Evolutionary conservation across 2,888 invertebrate genomes (phyloP).

Genomic region (Xanthia togata): DNA sequence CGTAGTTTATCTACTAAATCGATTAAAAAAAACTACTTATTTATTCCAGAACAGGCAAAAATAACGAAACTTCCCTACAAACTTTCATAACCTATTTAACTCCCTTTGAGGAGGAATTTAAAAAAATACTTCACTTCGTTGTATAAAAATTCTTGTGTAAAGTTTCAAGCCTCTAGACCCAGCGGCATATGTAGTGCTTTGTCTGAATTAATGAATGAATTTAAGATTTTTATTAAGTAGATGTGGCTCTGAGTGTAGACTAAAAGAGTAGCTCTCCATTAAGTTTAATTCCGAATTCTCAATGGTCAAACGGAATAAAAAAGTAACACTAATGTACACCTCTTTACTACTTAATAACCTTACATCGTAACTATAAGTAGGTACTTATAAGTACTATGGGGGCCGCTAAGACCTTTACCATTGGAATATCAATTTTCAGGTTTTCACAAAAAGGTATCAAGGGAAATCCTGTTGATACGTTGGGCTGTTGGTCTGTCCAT

Average conservation of each 20-base stretch:
- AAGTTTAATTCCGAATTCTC: slow-evolving; percentile 6
- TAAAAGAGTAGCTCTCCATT: not conserved
- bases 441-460: slow-evolving; percentile 1
- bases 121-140: too few relatives aligned
- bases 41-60: not conserved
- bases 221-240: too few relatives aligned
- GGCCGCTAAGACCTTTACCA: not conserved
- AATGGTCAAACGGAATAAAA: not conserved
- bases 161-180: too few relatives aligned
- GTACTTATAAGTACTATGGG: too few relatives aligned
- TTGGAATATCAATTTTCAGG: not conserved
- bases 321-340: too few relatives aligned
- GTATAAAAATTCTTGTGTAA: too few relatives aligned
- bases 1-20: slow-evolving; percentile 20
- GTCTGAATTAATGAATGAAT: too few relatives aligned
- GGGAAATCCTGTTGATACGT: slow-evolving; percentile 18
- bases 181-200: too few relatives aligned
- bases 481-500: not conserved
- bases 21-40: slow-evolving; percentile 29
- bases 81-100: not conserved
- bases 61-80: not conserved
- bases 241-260: not conserved
- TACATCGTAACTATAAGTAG: too few relatives aligned
- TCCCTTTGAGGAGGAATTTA: too few relatives aligned
- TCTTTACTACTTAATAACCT: too few relatives aligned